Percentiles rank a stretch among this genome's conserved stretches.
These are phyloP conservation scores for Sphecodes monilicornis DNA, from an alignment of 2,888 invertebrate species.

Conservation along the genomic window DNA sequence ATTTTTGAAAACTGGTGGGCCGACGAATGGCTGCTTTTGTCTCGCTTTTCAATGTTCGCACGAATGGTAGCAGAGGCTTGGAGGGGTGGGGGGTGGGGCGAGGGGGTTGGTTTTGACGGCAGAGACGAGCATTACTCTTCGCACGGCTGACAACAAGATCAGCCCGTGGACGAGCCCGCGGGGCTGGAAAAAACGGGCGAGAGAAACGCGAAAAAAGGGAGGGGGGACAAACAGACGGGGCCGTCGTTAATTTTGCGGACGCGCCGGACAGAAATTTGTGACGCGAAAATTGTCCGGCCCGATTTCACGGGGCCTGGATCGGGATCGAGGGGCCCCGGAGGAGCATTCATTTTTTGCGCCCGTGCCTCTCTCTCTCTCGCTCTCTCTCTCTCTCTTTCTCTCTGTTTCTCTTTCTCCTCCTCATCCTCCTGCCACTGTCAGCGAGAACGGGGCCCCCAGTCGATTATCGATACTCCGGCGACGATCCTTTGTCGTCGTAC, in stretches of 20 bases:
- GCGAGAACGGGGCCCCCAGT: background rate
- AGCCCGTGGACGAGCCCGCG: constrained; percentile 17
- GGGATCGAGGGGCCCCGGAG: background rate
- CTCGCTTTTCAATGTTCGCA: constrained; percentile 10
- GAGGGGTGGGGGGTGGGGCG: background rate
- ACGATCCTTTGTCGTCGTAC: constrained; percentile 32
- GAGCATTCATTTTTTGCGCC: constrained; percentile 6
- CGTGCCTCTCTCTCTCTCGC: too few relatives aligned
- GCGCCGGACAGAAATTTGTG: constrained; percentile 31
- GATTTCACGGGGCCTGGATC: constrained; percentile 35
- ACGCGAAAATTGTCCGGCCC: constrained; percentile 35
- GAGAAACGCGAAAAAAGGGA: background rate
- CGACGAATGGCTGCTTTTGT: constrained; percentile 9
- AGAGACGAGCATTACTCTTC: constrained; percentile 53
- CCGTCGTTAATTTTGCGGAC: constrained; percentile 55
- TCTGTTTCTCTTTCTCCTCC: background rate
- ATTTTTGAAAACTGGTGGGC: constrained; percentile 4
- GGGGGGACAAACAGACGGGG: background rate
- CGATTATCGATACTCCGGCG: constrained; percentile 24
- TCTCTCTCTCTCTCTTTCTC: background rate
- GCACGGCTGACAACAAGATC: constrained; percentile 34
- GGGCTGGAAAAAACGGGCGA: constrained; percentile 6
- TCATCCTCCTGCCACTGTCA: background rate
- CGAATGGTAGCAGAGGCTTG: background rate
- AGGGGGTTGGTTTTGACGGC: constrained; percentile 53